Evolutionary conservation across 2,888 invertebrate genomes (phyloP).

Genomic region (Podabrus alpinus): DNA sequence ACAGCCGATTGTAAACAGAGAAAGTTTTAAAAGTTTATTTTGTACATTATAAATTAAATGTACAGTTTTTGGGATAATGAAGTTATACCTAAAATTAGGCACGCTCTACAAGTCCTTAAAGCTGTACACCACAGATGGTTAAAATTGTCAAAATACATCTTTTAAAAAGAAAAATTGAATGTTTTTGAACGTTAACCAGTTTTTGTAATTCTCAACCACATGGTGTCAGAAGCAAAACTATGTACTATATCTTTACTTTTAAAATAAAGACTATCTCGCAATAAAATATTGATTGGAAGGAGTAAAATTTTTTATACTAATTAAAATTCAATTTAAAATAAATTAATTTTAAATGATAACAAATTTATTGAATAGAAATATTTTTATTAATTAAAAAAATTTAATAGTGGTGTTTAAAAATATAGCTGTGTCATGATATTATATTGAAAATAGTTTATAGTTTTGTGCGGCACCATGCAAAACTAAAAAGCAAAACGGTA

Average conservation of each 20-base stretch:
- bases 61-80: conserved; percentile 7
- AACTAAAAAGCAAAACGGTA: conserved; percentile 44
- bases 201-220: background rate
- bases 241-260: too few relatives aligned
- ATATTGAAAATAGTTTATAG: background rate
- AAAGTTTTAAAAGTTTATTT: conserved; percentile 17
- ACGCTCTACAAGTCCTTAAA: background rate
- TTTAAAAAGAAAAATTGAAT: background rate
- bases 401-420: background rate
- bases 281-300: background rate
- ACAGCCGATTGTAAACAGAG: conserved; percentile 9
- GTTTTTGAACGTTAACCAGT: too few relatives aligned
- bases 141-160: conserved; percentile 16
- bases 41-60: conserved; percentile 6
- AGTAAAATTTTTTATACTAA: background rate
- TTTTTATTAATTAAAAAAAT: background rate
- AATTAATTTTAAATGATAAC: background rate
- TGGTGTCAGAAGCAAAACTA: background rate
- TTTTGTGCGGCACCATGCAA: background rate
- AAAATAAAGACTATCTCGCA: background rate
- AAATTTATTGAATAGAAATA: background rate
- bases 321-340: conserved; percentile 25
- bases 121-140: conserved; percentile 22
- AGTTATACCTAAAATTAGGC: conserved; percentile 12
- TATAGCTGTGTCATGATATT: background rate